phyloP scores from a whole-genome alignment of 2,888 invertebrate species.

The Crepidodera aurea region DNA sequence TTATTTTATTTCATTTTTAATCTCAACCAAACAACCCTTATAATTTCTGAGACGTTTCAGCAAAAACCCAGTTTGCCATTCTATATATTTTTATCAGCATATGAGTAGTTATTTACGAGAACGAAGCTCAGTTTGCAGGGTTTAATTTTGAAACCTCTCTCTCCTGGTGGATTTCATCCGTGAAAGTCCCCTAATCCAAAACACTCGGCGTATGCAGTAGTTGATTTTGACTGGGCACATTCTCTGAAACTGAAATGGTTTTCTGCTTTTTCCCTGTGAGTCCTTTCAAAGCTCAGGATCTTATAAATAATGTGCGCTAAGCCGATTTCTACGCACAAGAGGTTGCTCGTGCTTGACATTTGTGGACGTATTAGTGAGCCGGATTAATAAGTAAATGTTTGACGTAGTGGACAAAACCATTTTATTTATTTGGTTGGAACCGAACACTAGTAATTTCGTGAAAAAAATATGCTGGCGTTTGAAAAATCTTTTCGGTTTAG shows the following conservation, averaged over 20 bases:
- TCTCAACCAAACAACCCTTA: too few species aligned
- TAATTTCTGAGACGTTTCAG: too few species aligned
- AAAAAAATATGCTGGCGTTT: too few species aligned
- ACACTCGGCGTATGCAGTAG: conserved; percentile 30
- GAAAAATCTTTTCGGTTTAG: too few species aligned
- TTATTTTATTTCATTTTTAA: too few species aligned
- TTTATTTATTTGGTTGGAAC: not conserved
- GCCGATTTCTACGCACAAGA: conserved; percentile 18
- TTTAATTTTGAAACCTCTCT: conserved; percentile 19
- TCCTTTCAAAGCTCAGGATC: conserved; percentile 28
- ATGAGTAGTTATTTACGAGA: not conserved
- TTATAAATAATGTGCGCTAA: conserved; percentile 31
- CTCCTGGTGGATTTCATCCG: conserved; percentile 26
- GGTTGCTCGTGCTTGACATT: conserved; percentile 3
- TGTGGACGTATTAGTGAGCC: not conserved
- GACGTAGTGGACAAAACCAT: not conserved
- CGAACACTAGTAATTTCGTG: too few species aligned
- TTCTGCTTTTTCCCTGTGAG: conserved; percentile 17
- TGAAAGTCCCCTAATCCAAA: conserved; percentile 30
- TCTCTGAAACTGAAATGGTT: conserved; percentile 30
- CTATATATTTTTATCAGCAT: not conserved
- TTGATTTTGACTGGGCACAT: conserved; percentile 25
- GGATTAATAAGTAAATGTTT: not conserved
- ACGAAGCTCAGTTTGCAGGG: conserved; percentile 10
- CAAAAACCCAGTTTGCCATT: not conserved